phyloP scores from a whole-genome alignment of 2,113 vertebrate genomes.

The Empidonax traillii region DNA sequence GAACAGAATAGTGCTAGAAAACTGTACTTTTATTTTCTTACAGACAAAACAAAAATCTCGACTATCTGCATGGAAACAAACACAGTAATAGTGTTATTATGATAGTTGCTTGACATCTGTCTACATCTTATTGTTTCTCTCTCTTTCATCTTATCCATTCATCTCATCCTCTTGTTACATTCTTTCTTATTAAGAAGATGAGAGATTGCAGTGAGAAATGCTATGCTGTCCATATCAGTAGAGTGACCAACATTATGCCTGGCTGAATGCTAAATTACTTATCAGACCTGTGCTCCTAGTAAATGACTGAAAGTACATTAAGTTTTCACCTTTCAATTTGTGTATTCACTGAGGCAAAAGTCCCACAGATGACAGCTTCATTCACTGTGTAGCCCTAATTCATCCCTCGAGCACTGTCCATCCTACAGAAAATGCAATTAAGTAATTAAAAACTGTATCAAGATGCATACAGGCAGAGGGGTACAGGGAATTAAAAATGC shows the following conservation, averaged over 20 bases:
- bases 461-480: background rate
- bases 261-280: background rate
- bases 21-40: background rate
- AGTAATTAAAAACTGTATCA: conserved; percentile 10
- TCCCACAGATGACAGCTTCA: background rate
- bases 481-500: background rate
- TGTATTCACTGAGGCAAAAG: background rate
- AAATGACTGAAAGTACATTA: background rate
- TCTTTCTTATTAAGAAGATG: background rate
- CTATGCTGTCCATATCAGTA: background rate
- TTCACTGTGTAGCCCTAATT: background rate
- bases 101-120: background rate
- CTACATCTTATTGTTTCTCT: background rate
- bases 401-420: background rate
- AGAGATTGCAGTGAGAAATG: background rate
- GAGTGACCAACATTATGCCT: background rate
- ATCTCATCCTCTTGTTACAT: background rate
- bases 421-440: background rate
- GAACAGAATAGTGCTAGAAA: background rate
- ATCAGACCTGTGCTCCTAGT: background rate
- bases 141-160: background rate
- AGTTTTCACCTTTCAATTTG: background rate
- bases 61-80: background rate
- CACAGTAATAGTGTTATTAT: background rate
- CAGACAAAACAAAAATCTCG: background rate